These are phyloP conservation scores for Charaxes varanes DNA, from an alignment of 1,140 invertebrate genomes.

Conservation along the genomic window DNA sequence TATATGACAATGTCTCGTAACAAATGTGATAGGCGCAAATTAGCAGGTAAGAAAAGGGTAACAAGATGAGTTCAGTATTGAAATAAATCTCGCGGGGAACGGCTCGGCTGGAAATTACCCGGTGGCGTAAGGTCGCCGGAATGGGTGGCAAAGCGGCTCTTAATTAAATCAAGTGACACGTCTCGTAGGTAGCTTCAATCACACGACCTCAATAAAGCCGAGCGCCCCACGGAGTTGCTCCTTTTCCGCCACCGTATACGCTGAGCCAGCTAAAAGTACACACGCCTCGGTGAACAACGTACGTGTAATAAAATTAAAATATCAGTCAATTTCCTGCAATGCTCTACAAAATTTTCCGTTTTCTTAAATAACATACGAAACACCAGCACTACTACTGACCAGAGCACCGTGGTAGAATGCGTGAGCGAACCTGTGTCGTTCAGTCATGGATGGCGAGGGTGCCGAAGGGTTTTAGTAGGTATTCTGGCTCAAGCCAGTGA, in stretches of 20 bases:
- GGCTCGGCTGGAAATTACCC: slow-evolving; percentile 63
- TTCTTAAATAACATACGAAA: too few relatives aligned
- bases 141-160: slow-evolving; percentile 67
- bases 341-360: too few relatives aligned
- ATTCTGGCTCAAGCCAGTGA: too few relatives aligned
- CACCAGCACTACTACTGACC: too few relatives aligned
- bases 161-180: slow-evolving; percentile 74
- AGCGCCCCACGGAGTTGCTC: slow-evolving; percentile 41
- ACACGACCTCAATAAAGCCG: slow-evolving; percentile 68
- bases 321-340: too few relatives aligned
- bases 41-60: slow-evolving; percentile 18
- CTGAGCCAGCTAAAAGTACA: not conserved
- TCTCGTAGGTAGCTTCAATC: slow-evolving; percentile 68
- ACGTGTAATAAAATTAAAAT: too few relatives aligned
- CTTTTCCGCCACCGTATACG: slow-evolving; percentile 19
- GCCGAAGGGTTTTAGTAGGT: too few relatives aligned
- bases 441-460: too few relatives aligned
- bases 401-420: too few relatives aligned
- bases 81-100: slow-evolving; percentile 64
- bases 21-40: slow-evolving; percentile 12
- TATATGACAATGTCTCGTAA: not conserved
- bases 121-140: slow-evolving; percentile 51
- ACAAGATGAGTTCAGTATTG: slow-evolving; percentile 41
- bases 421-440: too few relatives aligned
- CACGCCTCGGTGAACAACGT: too few relatives aligned